Conservation (phyloP, 64 coral and sea anemone species). For the Dendronephthya gigantea region DNA sequence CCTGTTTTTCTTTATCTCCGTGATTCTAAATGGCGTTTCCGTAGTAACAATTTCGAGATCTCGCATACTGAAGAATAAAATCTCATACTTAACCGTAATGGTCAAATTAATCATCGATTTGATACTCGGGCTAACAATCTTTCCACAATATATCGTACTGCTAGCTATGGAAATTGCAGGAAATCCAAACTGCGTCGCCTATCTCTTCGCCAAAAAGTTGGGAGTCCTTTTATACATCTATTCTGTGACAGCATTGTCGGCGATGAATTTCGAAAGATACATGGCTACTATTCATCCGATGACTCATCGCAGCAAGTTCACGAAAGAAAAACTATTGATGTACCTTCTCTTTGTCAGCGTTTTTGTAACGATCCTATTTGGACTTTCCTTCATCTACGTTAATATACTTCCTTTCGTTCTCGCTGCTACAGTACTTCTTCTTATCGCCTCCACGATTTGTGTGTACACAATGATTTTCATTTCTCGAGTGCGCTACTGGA, state of each 20-base stretch:
- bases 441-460: background rate
- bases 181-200: background rate
- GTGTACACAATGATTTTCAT: background rate
- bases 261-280: background rate
- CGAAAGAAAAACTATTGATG: background rate
- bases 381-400: background rate
- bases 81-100: background rate
- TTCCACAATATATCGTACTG: background rate
- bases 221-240: background rate
- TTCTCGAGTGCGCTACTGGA: background rate
- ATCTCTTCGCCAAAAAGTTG: background rate
- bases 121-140: background rate
- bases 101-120: background rate
- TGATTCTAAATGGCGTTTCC: background rate
- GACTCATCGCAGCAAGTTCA: background rate
- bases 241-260: background rate
- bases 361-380: background rate
- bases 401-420: background rate
- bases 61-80: background rate
- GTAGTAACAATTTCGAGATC: background rate
- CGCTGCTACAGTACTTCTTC: background rate
- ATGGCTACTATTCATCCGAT: background rate
- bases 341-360: background rate
- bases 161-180: background rate
- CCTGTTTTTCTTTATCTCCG: background rate